Evolutionary conservation across 2,888 invertebrate species (phyloP), one percentile per base, ranked within the genome.

Genomic region (Oscheius myriophilus): DNA sequence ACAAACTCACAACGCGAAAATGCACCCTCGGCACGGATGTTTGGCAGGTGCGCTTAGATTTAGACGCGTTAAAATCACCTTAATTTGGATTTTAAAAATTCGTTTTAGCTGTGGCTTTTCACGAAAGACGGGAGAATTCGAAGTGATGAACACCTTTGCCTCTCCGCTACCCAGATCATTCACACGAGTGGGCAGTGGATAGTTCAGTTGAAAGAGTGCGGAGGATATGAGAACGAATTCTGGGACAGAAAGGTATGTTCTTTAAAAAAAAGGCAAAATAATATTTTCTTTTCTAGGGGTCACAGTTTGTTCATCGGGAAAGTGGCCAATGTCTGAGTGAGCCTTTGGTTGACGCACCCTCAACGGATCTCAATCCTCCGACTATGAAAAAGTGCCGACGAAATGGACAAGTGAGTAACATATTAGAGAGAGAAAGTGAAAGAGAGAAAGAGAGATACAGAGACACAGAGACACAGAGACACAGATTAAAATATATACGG

Each of bases 11-110:
- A 12, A 62, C 82, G 67, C 69, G 78, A 21, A 67, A 71, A 6
- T 86, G 86, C 73, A 84, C 85, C 6, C 68, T 86, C 61, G 86
- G 86, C 14, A 85, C 84, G 55, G 86, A 86, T 66, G 70, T 86
- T 75, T 86, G 86, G 86, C 86, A 86, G 86, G 86, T 86, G 23
- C 18, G 11, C 18, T 18, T 11, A 18, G 11, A 2, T 49, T 49
- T 49, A 86, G 86, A 86, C 87, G 23, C 18, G 11, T 18, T 18
- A 16, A 18, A 18, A 2, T 49, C 23, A 21, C 23, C 11, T 18
- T 46, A 18, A n/a, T 57, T 42, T 23, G 23, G 14, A 7, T 18
- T 25, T n/a, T n/a, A n/a, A 41, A 16, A n/a, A 57, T 57, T 18
- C n/a, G 41, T 43, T 61, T 85, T 71, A 86, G 86, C 64, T 86